Base-by-base conservation (phyloP, 2,797 vertebrate species). In the Chelon auratus region DNA sequence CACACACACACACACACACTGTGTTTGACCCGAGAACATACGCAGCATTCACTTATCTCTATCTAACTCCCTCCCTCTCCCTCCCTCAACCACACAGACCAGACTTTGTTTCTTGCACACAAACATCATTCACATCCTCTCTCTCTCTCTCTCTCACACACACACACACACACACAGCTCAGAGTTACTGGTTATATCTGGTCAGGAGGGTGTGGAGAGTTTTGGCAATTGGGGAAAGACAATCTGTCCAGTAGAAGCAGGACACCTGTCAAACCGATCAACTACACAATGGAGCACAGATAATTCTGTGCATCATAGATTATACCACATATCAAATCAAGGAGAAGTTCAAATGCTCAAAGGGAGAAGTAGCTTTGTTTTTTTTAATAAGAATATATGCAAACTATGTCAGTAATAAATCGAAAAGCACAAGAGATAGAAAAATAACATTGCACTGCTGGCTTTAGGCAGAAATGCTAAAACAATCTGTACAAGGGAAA, bases 191-290 rank as follows among this genome's bases (percentile, higher is more conserved):
- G 90, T 88, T 83, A 81, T 64, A 87, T 80, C 66, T 63, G 68
- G 74, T 68, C 52, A 56, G 63, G 59, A 79, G 83, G 84, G 87
- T 80, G 83, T 78, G 91, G 74, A 80, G 64, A 70, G 51, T 59
- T 33, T 33, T 84, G 75, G 82, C 83, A 83, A 81, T 48, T 22
- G 43, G 22, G 72, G 75, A 63, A 72, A 79, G 72, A 85, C 78
- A 57, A 68, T 77, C 76, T 85, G 74, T 71, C 74, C 83, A 69
- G 78, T 66, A 71, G 79, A 85, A 80, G 81, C 52, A 70, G 73
- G 78, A 81, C 89, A 93, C 87, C 86, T 90, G 83, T 80, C 66
- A 79, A 83, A 84, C 61, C 42, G 73, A 76, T 67, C 65, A 70
- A 81, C 68, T 83, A 82, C 60, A 81, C 9, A 56, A 64, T 30